Evolutionary conservation across 2,113 vertebrate species (phyloP), one percentile per base, ranked within the genome.

Genomic region (Poeciliopsis prolifica): DNA sequence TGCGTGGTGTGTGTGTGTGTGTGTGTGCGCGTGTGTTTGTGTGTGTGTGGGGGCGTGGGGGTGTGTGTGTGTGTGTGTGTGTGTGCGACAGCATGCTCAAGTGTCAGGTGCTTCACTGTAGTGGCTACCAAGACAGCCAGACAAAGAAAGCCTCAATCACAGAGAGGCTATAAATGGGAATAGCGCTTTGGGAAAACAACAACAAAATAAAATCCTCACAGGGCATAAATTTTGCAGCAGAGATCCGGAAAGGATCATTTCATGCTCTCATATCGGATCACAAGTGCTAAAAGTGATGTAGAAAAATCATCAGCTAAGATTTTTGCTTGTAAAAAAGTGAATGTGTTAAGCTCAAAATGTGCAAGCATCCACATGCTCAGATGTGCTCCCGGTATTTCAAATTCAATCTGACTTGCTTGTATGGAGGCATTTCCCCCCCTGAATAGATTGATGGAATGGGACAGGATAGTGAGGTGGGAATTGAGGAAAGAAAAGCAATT

Each of bases 401-500:
- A 26, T 62, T 79, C 48, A 8, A 62, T 65, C 30, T 30, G 7
- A 44, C 80, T 89, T 91, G 83, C 91, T 89, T 87, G 79, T 61
- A 78, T 54, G 74, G 63, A 81, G 70, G 77, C 67, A 81, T 83
- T 86, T 85, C 22, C 68, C 79, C 74, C 74, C 74, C 0, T 81
- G 68, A 73, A 81, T 74, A 81, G 86, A 91, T 91, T 90, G 87
- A 90, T 83, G 79, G 85, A 86, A 81, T 6, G 73, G 84, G 75
- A 64, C 66, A 76, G 58, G 77, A 54, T 42, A 54, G 77, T 65
- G 82, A 81, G 68, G 68, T 80, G 87, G 89, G 89, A 82, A 90
- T 86, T 86, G 76, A 71, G 79, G 82, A 62, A 74, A 87, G 74
- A 87, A 92, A 92, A 90, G 92, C 90, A 92, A 93, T 92, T 92